phyloP scores from a whole-genome alignment of 2,113 vertebrate species.

The Lagopus leucura region DNA sequence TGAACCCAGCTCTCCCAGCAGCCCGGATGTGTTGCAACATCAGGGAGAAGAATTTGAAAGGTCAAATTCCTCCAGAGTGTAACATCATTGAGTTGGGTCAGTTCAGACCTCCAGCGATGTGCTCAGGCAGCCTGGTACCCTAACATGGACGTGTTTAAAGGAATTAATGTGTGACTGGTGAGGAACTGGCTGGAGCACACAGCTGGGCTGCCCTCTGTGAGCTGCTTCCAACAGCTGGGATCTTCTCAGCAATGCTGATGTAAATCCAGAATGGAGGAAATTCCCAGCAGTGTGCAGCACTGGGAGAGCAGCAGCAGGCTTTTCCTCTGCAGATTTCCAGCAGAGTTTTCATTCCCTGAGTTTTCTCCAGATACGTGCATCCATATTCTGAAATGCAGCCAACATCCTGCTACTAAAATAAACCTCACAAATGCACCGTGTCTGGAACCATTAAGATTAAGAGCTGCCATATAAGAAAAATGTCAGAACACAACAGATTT shows the following conservation, averaged over 20 bases:
- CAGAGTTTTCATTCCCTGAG: neutral
- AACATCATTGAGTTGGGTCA: accelerated
- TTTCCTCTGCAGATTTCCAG: neutral
- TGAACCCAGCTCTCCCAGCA: neutral
- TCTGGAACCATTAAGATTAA: conserved; percentile 7
- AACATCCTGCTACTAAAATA: neutral
- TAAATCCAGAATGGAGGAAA: neutral
- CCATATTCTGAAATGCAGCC: neutral
- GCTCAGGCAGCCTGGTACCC: neutral
- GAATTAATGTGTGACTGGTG: conserved; percentile 47
- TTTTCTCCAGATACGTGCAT: neutral
- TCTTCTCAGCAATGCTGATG: neutral
- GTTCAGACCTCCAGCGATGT: neutral
- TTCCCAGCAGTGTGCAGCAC: neutral
- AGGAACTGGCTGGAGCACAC: neutral
- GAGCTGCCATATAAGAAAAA: conserved; percentile 11
- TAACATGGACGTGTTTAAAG: neutral
- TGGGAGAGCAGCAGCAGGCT: neutral
- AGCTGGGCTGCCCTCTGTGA: neutral
- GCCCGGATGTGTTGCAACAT: neutral
- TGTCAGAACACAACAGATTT: neutral
- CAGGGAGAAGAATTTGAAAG: neutral
- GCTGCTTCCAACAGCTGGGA: neutral
- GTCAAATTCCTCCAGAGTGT: neutral
- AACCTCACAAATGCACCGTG: neutral